A percentile compares a stretch with the other conserved stretches of the same genome.
phyloP scores from a whole-genome alignment of 2,797 vertebrate species.

The Danionella dracula region DNA sequence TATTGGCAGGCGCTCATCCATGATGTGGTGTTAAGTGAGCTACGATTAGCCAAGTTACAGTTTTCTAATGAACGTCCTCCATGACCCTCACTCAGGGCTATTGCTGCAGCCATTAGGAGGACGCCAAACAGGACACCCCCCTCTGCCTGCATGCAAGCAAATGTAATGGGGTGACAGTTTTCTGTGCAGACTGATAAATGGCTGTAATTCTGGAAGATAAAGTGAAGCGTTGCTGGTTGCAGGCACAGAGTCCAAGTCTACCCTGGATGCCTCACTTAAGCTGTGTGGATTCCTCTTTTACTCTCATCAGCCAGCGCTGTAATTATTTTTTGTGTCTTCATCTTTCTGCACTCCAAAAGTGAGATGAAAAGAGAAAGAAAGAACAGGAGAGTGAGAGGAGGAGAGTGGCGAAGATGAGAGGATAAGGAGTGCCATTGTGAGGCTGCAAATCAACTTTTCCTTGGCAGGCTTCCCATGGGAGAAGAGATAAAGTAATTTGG shows the following conservation, averaged over 20 bases:
- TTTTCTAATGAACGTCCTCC: constrained; percentile 53
- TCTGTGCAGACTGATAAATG: constrained; percentile 47
- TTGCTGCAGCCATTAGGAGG: constrained; percentile 56
- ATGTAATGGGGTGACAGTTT: constrained; percentile 39
- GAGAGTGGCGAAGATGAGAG: constrained; percentile 41
- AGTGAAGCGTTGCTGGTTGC: constrained; percentile 29
- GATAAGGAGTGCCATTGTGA: constrained; percentile 44
- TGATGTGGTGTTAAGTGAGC: constrained; percentile 47
- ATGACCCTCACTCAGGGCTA: constrained; percentile 55
- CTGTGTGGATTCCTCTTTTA: constrained; percentile 24
- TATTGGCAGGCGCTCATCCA: constrained; percentile 48
- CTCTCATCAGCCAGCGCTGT: constrained; percentile 31
- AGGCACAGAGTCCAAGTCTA: neutral
- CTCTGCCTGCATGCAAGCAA: constrained; percentile 6
- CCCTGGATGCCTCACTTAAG: neutral
- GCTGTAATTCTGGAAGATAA: constrained; percentile 40
- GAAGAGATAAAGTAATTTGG: constrained; percentile 49
- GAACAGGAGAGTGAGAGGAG: neutral
- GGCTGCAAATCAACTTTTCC: constrained; percentile 53
- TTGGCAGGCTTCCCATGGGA: constrained; percentile 42
- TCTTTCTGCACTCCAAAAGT: constrained; percentile 28
- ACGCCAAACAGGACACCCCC: constrained; percentile 34
- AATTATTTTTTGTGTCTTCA: constrained; percentile 43
- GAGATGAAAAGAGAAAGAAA: neutral
- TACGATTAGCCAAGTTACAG: constrained; percentile 59